These are phyloP conservation scores for Chrosomus eos DNA, from an alignment of 2,797 vertebrate species.

Conservation along the genomic window DNA sequence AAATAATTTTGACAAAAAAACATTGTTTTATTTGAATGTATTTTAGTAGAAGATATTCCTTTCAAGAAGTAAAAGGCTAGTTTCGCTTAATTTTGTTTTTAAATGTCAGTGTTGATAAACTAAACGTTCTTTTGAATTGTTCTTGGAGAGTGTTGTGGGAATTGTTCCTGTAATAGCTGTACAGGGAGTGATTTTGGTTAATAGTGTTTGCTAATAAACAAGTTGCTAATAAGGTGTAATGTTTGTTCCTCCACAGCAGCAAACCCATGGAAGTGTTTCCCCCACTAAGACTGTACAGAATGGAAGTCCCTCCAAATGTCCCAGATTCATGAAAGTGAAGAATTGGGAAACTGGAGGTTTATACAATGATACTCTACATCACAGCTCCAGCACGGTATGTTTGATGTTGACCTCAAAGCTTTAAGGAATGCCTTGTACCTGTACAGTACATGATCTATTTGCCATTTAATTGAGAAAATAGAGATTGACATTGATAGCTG, in stretches of 20 bases:
- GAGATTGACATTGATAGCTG: too few species aligned
- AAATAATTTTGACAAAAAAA: not conserved
- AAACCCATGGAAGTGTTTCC: constrained; percentile 75
- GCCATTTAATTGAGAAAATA: not conserved
- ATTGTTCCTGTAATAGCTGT: not conserved
- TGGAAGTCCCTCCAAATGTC: constrained; percentile 93
- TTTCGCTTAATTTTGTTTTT: not conserved
- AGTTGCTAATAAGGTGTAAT: not conserved
- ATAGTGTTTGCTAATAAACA: not conserved
- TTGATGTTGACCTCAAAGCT: not conserved
- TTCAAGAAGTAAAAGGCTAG: not conserved
- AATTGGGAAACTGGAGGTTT: constrained; percentile 92
- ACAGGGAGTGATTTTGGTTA: not conserved
- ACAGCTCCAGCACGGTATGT: constrained; percentile 85
- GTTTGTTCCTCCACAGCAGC: constrained; percentile 69
- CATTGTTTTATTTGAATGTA: not conserved
- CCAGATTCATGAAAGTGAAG: constrained; percentile 91
- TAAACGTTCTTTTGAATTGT: not conserved
- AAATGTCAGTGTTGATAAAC: not conserved
- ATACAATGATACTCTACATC: constrained; percentile 89
- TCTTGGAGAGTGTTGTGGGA: not conserved
- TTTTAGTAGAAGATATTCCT: not conserved
- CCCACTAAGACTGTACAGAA: constrained; percentile 83
- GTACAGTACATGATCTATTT: not conserved
- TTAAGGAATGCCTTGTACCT: not conserved